Evolutionary conservation across 2,113 vertebrate genomes (phyloP).

Genomic region (Eclectus roratus): DNA sequence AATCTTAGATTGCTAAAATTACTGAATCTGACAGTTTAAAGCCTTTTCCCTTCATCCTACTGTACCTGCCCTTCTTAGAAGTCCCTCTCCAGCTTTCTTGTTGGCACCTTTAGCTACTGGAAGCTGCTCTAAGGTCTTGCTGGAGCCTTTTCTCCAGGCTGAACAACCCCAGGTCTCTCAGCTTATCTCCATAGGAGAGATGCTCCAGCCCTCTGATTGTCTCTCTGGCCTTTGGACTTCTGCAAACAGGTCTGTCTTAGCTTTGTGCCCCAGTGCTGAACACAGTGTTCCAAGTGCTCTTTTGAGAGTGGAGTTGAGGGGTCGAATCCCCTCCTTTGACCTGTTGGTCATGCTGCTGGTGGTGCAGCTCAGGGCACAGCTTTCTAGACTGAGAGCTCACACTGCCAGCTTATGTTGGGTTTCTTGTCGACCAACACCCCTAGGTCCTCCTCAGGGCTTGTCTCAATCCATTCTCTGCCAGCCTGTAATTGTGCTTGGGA

Average conservation of each 20-base stretch:
- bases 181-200: background rate
- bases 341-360: background rate
- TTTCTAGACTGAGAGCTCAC: background rate
- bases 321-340: background rate
- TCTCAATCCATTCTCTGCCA: background rate
- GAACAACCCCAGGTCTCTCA: background rate
- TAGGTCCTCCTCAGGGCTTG: background rate
- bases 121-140: background rate
- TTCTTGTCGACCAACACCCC: background rate
- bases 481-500: background rate
- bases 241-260: background rate
- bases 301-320: background rate
- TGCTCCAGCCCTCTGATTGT: background rate
- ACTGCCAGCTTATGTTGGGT: background rate
- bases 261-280: background rate
- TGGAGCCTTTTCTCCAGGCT: background rate
- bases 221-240: background rate
- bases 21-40: background rate
- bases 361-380: background rate
- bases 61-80: background rate
- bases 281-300: background rate
- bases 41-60: background rate
- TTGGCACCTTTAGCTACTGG: background rate
- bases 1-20: background rate
- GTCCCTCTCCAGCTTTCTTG: background rate